Evolutionary conservation across 2,888 invertebrate species (phyloP).

Genomic region (Phorcus lineatus): DNA sequence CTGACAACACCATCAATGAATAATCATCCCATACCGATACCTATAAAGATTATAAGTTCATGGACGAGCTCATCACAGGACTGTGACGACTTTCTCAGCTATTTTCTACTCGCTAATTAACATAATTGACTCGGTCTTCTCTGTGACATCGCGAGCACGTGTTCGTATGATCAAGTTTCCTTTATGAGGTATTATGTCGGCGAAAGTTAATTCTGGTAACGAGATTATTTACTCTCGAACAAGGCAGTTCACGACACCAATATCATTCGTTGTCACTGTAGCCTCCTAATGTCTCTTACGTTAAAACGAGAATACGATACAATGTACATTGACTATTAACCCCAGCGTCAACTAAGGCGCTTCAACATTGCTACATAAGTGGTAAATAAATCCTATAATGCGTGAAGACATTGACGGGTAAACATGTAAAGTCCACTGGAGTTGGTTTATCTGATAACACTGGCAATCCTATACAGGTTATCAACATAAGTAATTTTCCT

Average conservation of each 20-base stretch:
- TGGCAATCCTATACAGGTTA: not conserved
- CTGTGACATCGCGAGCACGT: not conserved
- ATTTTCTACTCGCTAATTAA: not conserved
- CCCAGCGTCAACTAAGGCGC: no score
- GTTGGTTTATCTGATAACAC: not conserved
- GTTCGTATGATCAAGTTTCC: not conserved
- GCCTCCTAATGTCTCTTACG: no score
- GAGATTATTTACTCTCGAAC: constrained; percentile 5
- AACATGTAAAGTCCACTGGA: no score
- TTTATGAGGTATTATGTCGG: not conserved
- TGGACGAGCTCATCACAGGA: not conserved
- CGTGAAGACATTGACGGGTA: no score
- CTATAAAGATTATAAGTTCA: not conserved
- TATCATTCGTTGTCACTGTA: not conserved
- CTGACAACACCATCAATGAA: not conserved
- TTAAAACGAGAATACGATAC: no score
- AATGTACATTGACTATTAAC: no score
- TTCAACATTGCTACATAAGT: no score
- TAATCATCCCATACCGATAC: not conserved
- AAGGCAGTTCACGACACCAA: constrained; percentile 6
- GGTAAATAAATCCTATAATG: no score
- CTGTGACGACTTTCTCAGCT: not conserved
- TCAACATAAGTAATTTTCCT: not conserved
- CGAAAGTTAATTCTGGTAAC: not conserved
- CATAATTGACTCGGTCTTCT: not conserved